phyloP scores from a whole-genome alignment of 2,113 vertebrate genomes.

The Pandion haliaetus region DNA sequence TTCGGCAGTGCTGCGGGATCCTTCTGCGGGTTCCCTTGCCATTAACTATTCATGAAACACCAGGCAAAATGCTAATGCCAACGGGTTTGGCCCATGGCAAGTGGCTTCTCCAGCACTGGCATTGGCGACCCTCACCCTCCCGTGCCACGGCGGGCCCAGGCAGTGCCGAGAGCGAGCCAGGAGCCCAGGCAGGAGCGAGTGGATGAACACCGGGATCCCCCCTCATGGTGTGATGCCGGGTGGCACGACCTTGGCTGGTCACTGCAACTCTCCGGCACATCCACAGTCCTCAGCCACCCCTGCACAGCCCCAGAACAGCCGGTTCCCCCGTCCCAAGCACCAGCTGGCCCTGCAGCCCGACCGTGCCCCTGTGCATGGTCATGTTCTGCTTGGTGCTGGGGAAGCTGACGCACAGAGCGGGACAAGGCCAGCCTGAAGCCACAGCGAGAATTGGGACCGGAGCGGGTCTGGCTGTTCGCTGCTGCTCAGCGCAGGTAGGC shows the following conservation, averaged over 20 bases:
- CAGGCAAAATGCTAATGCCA: not conserved
- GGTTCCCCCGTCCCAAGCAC: rapidly evolving
- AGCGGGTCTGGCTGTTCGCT: rapidly evolving
- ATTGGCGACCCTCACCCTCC: rapidly evolving
- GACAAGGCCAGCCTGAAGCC: not conserved
- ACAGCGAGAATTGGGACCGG: rapidly evolving
- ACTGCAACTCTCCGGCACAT: rapidly evolving
- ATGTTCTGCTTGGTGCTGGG: not conserved
- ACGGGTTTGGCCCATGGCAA: not conserved
- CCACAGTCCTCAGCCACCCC: rapidly evolving
- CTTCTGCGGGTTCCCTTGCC: rapidly evolving
- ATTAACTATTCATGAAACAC: not conserved
- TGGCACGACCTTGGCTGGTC: rapidly evolving
- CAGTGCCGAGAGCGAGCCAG: not conserved
- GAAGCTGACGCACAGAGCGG: not conserved
- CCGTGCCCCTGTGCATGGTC: rapidly evolving
- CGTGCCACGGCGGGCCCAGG: rapidly evolving
- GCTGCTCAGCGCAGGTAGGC: not conserved
- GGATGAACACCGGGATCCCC: rapidly evolving
- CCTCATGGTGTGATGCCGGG: rapidly evolving
- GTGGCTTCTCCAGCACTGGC: not conserved
- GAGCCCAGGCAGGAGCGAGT: not conserved
- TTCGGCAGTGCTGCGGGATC: rapidly evolving
- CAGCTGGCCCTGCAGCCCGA: rapidly evolving
- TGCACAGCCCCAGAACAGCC: rapidly evolving